Base-by-base conservation (phyloP, 2,888 invertebrate genomes). In the Hypomecis punctinalis region DNA sequence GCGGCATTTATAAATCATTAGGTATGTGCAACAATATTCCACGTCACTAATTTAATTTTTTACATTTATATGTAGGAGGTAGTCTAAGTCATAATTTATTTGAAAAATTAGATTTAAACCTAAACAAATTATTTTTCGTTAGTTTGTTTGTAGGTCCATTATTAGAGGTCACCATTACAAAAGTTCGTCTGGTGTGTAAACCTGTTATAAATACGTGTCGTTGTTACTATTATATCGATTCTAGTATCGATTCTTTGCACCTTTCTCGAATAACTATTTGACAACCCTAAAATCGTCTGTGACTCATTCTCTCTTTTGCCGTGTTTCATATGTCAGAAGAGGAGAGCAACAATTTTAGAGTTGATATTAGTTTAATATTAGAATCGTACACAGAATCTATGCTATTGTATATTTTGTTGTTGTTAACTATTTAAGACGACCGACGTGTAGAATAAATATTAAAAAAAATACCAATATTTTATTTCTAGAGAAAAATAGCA, bases 381-480 rank as follows among this genome's bases (percentile, higher is more conserved):
- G 43, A 54, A 54, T 45, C 36, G 43, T 48, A 46, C 56, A 37
- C n/a, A 56, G 37, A 56, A 82, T 60, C 60, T 55, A 85, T 23
- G 39, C 39, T 88, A 85, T 84, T 91, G 89, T 91, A 89, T 85
- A 91, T 89, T 90, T 81, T 85, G 89, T 91, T 91, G 90, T 91
- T 91, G 91, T 91, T 92, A 86, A 85, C 84, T 91, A 88, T 90
- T 87, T 91, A 91, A 91, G 90, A 82, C 79, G 80, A 85, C 85
- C 84, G 80, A 88, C 74, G 77, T 81, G 88, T 92, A 91, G 90
- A 91, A 89, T 90, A 91, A 91, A 91, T 73, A 88, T 88, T 88
- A 88, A 75, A 85, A 82, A 85, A 78, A 56, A 36, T n/a, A 39
- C 5, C 10, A 13, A 6, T 39, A 47, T 54, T 57, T 54, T 48